A percentile compares a stretch with the other conserved stretches of the same genome.
These are phyloP conservation scores for Synchiropus splendidus DNA, from an alignment of 2,113 vertebrate species.

Conservation along the genomic window DNA sequence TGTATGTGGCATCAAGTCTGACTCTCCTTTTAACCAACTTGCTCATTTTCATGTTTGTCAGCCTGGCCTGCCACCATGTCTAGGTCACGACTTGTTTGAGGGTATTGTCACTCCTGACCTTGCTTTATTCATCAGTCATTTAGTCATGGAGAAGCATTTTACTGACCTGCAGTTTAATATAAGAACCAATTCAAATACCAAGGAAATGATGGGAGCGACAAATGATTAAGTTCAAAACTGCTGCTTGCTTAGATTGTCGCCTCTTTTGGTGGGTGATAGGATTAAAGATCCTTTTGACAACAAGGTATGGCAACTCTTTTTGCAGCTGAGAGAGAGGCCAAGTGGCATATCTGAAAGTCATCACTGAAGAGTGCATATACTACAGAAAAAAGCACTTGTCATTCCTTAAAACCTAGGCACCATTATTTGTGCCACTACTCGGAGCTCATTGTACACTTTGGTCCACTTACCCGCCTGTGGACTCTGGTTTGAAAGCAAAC, in stretches of 20 bases:
- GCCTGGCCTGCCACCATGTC: background rate
- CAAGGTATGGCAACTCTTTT: constrained; percentile 1
- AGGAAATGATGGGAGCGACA: background rate
- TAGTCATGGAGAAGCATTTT: background rate
- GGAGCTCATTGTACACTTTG: constrained; percentile 10
- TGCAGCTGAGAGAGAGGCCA: constrained; percentile 4
- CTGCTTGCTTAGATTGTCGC: constrained; percentile 1
- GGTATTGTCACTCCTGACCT: background rate
- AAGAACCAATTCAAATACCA: background rate
- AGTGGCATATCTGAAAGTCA: constrained; percentile 2
- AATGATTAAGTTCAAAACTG: constrained; percentile 5
- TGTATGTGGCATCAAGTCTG: constrained; percentile 4
- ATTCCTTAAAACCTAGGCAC: constrained; percentile 3
- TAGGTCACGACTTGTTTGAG: constrained; percentile 4
- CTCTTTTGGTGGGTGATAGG: background rate
- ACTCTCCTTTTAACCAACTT: background rate
- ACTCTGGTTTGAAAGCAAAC: constrained; percentile 6
- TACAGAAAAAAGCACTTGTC: background rate
- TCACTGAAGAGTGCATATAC: constrained; percentile 8
- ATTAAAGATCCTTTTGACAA: background rate
- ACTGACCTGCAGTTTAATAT: background rate
- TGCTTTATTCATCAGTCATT: background rate
- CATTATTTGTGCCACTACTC: constrained; percentile 11
- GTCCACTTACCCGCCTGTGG: constrained; percentile 9
- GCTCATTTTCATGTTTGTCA: background rate